These are phyloP conservation scores for Clarias batrachus DNA, from an alignment of 2,113 vertebrate species.

Conservation along the genomic window DNA sequence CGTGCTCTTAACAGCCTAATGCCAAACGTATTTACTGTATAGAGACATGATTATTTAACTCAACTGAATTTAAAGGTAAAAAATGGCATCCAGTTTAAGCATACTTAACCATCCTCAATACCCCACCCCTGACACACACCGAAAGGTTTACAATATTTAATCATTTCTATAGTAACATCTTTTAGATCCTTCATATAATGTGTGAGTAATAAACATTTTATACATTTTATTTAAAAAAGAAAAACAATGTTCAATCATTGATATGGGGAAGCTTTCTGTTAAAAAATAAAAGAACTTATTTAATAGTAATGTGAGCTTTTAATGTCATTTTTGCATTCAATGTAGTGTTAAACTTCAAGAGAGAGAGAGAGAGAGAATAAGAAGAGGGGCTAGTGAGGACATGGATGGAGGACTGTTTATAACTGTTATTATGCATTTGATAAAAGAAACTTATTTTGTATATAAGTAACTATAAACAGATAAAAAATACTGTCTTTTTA, in stretches of 20 bases:
- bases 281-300: background rate
- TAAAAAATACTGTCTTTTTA: background rate
- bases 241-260: background rate
- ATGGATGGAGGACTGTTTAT: background rate
- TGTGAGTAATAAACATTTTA: background rate
- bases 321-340: background rate
- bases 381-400: background rate
- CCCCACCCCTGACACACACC: background rate
- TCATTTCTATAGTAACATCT: background rate
- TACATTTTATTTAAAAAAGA: no score
- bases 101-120: background rate
- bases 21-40: background rate
- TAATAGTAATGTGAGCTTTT: background rate
- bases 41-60: background rate
- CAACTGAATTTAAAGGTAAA: background rate
- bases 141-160: background rate
- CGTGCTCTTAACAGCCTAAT: background rate
- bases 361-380: background rate
- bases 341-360: background rate
- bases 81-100: background rate
- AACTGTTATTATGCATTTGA: background rate
- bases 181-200: background rate
- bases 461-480: background rate
- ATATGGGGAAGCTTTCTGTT: background rate
- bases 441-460: background rate